Percentiles rank a stretch among this genome's conserved stretches.
phyloP scores from a whole-genome alignment of 2,113 vertebrate genomes.

The Clarias magur region DNA sequence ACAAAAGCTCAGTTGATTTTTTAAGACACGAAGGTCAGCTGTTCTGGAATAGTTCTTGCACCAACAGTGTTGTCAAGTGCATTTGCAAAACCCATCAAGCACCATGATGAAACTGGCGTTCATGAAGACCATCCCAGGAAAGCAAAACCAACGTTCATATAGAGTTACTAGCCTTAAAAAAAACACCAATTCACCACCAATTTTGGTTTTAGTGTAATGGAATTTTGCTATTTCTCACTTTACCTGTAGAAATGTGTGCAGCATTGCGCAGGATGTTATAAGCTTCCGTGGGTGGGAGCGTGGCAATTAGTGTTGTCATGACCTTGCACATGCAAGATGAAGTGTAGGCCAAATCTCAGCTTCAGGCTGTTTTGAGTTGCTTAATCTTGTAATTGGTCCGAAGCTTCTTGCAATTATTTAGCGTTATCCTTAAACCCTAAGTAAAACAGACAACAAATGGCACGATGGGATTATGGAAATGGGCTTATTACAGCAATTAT shows the following conservation, averaged over 20 bases:
- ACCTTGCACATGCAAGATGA: conserved; percentile 19
- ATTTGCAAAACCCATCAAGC: too few relatives aligned
- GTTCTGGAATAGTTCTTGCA: too few relatives aligned
- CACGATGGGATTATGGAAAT: conserved; percentile 45
- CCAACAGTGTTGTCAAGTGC: too few relatives aligned
- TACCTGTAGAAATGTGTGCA: neutral
- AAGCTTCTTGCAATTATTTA: conserved; percentile 48
- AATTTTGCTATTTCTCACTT: neutral
- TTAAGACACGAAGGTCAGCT: too few relatives aligned
- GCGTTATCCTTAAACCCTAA: conserved; percentile 49
- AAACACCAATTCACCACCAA: too few relatives aligned
- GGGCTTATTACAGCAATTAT: conserved; percentile 41
- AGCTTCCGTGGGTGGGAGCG: neutral
- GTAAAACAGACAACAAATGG: conserved; percentile 47
- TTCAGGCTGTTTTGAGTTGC: conserved; percentile 47
- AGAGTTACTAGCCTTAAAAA: neutral
- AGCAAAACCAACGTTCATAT: neutral
- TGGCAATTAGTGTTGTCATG: conserved; percentile 11
- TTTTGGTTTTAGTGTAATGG: neutral
- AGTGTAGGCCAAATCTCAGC: conserved; percentile 35
- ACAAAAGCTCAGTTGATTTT: too few relatives aligned
- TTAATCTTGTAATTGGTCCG: conserved; percentile 56
- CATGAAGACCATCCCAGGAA: too few relatives aligned
- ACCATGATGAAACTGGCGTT: too few relatives aligned
- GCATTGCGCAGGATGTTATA: neutral